Evolutionary conservation across 2,113 vertebrate genomes (phyloP), one percentile per base, ranked within the genome.

Genomic region (Camelus bactrianus): DNA sequence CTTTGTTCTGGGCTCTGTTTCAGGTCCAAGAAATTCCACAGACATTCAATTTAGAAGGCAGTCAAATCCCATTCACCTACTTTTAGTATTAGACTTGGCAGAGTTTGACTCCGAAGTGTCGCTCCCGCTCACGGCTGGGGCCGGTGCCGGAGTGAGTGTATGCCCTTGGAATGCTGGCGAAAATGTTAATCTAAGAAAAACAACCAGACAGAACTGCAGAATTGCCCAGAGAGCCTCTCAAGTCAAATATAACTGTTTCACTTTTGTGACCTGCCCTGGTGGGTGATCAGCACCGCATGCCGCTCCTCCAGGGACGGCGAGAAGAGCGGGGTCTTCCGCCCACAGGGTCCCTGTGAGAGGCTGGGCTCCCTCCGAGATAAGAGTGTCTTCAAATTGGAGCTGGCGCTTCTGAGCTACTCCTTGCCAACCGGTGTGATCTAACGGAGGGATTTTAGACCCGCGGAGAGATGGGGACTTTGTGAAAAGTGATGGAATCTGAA

Each of bases 51-150:
- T 97, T 95, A 97, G 96, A 73, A 97, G 95, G 96, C 97, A 95
- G 92, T 96, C 97, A 95, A 97, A 95, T 97, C 97, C 97, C 97
- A 97, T 97, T 97, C 96, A 98, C 96, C 96, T 96, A 93, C 96
- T 98, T 92, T 95, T 60, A 91, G 89, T 95, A 97, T 97, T 97
- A 76, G 90, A 97, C 83, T 97, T 98, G 97, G 97, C 96, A 94
- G 87, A 80, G 79, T 65, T 93, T 58, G 82, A 92, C 73, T 95
- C 94, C 83, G 24, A 76, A 93, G 96, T 89, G 94, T 93, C 67
- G 9, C 94, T 96, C 91, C 35, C 4, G 46, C 97, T 97, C 91
- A 70, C 94, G 91, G 95, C 58, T 2, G 19, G 89, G 86, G 81
- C 91, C 67, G 6, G 48, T 1, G 46, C 67, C 8, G 8, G 35